Base-by-base conservation (phyloP, 2,888 invertebrate species). In the Hipparchia sbordonii region DNA sequence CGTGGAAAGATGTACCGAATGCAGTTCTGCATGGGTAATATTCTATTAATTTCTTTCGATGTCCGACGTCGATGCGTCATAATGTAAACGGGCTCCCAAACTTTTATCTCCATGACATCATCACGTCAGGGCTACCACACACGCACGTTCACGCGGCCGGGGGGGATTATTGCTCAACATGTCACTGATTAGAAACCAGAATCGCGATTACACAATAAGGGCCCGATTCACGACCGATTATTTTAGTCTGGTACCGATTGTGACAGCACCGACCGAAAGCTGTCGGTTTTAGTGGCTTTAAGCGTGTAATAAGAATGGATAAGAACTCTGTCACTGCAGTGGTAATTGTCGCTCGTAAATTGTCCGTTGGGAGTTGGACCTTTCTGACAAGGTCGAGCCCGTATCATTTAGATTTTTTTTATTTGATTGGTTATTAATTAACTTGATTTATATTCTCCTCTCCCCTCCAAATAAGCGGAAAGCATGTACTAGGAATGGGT, bases 91-190 rank as follows among this genome's bases (percentile, higher is more conserved):
- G 57, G 6, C n/a, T 59, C 13, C 54, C 39, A 13, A 7, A 23
- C 33, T 68, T 65, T 71, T 62, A 74, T 75, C 74, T 61, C 6
- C 23, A 72, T 80, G 79, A 80, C 77, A 72, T 80, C 80, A 80
- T 70, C 74, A 63, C 62, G 65, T 71, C 76, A 77, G 70, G 74
- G 74, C 76, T 73, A 69, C 73, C 77, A 77, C 78, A 77, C 75
- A 68, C 75, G 70, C 71, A 62, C 69, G 59, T 62, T 13, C 57
- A 12, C 8, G 57, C 23, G 23, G 8, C 66, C 63, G 48, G 33
- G 48, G 46, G 63, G 72, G 76, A 76, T 72, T 76, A 77, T 78
- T 77, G 72, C 72, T 52, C 67, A 74, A 74, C 68, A 63, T 72
- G 70, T 73, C 74, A 66, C 54, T 72, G 76, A 76, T 76, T 74